Base-by-base conservation (phyloP, 2,888 invertebrate species). In the Agrypnus murinus region DNA sequence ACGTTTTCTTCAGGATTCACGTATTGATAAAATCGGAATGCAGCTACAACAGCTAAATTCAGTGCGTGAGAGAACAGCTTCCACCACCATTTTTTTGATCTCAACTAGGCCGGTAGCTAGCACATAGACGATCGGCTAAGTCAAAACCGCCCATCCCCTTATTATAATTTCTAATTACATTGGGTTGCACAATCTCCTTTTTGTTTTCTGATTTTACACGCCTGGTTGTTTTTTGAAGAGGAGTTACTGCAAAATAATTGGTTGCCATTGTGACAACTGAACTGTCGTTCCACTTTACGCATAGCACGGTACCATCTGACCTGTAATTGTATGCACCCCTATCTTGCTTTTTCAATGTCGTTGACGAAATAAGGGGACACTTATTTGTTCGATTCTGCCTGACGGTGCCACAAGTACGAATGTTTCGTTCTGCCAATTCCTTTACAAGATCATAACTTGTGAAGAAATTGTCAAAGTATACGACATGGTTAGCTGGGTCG, bases 191-290 rank as follows among this genome's bases (percentile, higher is more conserved):
- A 45, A 45, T 45, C 14, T 45, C 14, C 45, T 45, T 45, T 45
- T 45, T 45, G 45, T 45, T 6, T 45, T 14, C 45, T 45, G 45
- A 45, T 45, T 45, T 45, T 45, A 45, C 14, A 45, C 45, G 45
- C 45, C 14, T 45, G 45, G 14, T 45, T 45, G 5, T 45, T 14
- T n/a, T n/a, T n/a, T 14, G 14, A 45, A 45, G 10, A 14, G 45
- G 14, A 6, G 14, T 45, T 8, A 45, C 45, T 45, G 45, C 14
- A 14, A 45, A 45, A 12, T 45, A 45, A 45, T 45, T 45, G 45
- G 7, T 45, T 45, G 14, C 9, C 6, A 45, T 10, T 45, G 45
- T 45, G 45, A 45, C 14, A 45, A 45, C 14, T 45, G 14, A 45
- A 45, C 10, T 45, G 45, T 45, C 45, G 14, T 45, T 45, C 45